Conservation (phyloP, 2,888 invertebrate genomes). For the Cepaea hortensis region DNA sequence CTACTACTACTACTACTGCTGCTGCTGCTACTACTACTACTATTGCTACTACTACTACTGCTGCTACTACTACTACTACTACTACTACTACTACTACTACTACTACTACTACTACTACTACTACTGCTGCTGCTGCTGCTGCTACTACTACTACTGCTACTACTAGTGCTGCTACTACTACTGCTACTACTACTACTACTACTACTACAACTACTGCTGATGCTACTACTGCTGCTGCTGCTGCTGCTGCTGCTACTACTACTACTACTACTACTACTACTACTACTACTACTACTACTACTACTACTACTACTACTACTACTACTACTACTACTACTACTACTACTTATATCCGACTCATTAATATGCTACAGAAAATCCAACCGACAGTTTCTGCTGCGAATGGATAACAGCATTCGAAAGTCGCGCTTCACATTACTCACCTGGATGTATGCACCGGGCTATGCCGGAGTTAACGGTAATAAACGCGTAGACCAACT, state of each 20-base stretch:
- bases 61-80: slow-evolving; percentile 3
- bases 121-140: neutral
- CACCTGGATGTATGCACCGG: no score
- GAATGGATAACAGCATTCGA: no score
- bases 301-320: slow-evolving; percentile 9
- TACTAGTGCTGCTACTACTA: neutral
- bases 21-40: neutral
- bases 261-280: slow-evolving; percentile 9
- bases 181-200: no score
- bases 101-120: slow-evolving; percentile 9
- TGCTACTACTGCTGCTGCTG: neutral
- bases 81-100: neutral
- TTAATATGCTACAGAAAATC: no score
- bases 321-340: slow-evolving; percentile 9
- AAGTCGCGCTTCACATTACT: no score
- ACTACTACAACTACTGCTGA: neutral
- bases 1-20: neutral
- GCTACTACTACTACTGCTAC: neutral
- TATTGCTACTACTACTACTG: neutral
- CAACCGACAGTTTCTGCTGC: no score
- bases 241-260: neutral
- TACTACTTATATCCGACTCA: neutral
- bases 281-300: slow-evolving; percentile 12
- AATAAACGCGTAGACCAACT: no score
- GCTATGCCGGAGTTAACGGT: no score